Evolutionary conservation across 2,888 invertebrate genomes (phyloP).

Genomic region (Lasius fuliginosus): DNA sequence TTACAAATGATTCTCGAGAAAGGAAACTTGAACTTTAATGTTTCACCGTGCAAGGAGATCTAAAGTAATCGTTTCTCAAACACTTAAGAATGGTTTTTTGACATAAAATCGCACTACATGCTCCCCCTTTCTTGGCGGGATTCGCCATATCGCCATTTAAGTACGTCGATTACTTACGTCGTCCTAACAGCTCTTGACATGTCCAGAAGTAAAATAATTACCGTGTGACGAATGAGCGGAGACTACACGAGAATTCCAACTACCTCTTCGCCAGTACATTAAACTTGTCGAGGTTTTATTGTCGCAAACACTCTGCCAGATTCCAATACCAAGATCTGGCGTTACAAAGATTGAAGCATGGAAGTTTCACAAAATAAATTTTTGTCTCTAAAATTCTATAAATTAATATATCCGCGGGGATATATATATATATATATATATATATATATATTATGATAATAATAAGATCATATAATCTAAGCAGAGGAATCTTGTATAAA

Average conservation of each 20-base stretch:
- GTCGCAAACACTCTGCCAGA: conserved; percentile 64
- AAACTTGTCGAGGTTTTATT: conserved; percentile 58
- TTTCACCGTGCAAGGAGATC: neutral
- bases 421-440: too few relatives aligned
- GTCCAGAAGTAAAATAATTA: conserved; percentile 75
- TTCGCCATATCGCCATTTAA: conserved; percentile 70
- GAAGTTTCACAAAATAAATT: neutral
- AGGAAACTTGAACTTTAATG: conserved; percentile 22
- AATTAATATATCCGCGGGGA: neutral
- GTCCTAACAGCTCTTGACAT: conserved; percentile 73
- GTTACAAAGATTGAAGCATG: conserved; percentile 7
- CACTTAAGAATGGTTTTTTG: conserved; percentile 31
- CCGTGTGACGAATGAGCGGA: conserved; percentile 70
- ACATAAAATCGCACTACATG: conserved; percentile 24
- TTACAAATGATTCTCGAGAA: conserved; percentile 26
- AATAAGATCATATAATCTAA: neutral
- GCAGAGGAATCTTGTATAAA: neutral
- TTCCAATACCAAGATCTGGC: conserved; percentile 57
- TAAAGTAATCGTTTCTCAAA: conserved; percentile 42
- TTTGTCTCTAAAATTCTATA: neutral
- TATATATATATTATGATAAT: neutral
- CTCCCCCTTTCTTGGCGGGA: conserved; percentile 51
- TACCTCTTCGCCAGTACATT: conserved; percentile 26
- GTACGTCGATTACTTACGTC: conserved; percentile 76
- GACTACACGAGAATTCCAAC: conserved; percentile 60